Conservation (phyloP, 1,140 invertebrate species). For the Mesaphorura yosii region DNA sequence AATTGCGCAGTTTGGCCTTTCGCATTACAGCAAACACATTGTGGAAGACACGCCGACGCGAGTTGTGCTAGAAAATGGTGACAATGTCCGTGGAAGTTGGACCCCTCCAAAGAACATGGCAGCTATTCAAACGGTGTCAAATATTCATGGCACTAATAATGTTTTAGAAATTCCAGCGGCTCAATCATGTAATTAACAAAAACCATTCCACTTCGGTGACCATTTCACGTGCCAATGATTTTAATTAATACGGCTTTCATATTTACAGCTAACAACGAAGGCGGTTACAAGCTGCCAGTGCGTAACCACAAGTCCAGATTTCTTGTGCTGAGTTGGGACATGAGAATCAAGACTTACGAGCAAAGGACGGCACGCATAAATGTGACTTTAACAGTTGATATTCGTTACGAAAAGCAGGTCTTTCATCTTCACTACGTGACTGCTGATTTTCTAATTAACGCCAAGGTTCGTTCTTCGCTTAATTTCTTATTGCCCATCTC, state of each 20-base stretch:
- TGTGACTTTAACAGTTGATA: constrained; percentile 19
- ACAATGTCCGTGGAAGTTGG: constrained; percentile 43
- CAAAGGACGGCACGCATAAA: not conserved
- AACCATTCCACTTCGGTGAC: not conserved
- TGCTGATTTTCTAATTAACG: constrained; percentile 22
- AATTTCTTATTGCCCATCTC: not conserved
- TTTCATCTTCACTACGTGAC: constrained; percentile 28
- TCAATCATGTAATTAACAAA: not conserved
- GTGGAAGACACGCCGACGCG: constrained; percentile 62
- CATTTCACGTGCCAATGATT: not conserved
- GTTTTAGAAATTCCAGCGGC: not conserved
- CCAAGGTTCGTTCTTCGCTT: constrained; percentile 8
- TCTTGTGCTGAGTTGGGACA: constrained; percentile 26
- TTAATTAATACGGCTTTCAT: not conserved
- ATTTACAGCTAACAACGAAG: not conserved
- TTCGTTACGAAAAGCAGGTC: constrained; percentile 21
- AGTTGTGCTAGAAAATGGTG: constrained; percentile 59
- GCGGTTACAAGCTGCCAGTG: not conserved
- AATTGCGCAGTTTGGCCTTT: constrained; percentile 93
- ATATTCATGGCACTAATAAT: not conserved
- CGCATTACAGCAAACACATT: constrained; percentile 91
- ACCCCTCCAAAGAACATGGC: constrained; percentile 1
- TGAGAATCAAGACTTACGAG: constrained; percentile 7
- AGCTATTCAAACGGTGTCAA: constrained; percentile 2
- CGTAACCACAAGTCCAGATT: not conserved